These are phyloP conservation scores for Drosophila sechellia DNA, from an alignment of 1,140 invertebrate genomes.

Conservation along the genomic window DNA sequence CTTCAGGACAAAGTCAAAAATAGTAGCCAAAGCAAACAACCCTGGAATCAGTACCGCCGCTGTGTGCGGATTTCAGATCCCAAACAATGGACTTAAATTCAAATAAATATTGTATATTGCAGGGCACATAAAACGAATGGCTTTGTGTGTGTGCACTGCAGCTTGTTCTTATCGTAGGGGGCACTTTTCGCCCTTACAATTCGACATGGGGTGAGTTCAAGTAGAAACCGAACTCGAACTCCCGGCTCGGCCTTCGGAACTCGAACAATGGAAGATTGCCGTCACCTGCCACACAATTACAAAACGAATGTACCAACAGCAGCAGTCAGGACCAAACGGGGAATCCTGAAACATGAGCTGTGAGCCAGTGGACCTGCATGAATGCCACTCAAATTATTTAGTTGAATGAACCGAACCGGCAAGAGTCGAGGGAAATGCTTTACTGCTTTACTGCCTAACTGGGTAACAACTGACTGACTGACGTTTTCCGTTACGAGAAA, in stretches of 20 bases:
- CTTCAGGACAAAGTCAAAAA: slow-evolving; percentile 50
- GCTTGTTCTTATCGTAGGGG: slow-evolving; percentile 78
- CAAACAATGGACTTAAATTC: slow-evolving; percentile 83
- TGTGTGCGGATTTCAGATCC: slow-evolving; percentile 74
- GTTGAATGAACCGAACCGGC: slow-evolving; percentile 84
- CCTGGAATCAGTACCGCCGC: slow-evolving; percentile 36
- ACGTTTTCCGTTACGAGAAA: slow-evolving; percentile 71
- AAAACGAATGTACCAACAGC: slow-evolving; percentile 73
- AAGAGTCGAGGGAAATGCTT: slow-evolving; percentile 70
- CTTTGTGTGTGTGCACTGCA: slow-evolving; percentile 49
- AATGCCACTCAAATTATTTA: slow-evolving; percentile 84
- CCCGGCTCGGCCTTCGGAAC: slow-evolving; percentile 11
- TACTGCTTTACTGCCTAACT: slow-evolving; percentile 16
- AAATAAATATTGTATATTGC: slow-evolving; percentile 84
- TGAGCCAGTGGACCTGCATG: slow-evolving; percentile 73
- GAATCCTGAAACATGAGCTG: slow-evolving; percentile 76
- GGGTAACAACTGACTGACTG: slow-evolving; percentile 52
- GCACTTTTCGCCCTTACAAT: slow-evolving; percentile 79
- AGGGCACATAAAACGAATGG: slow-evolving; percentile 76
- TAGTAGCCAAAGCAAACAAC: slow-evolving; percentile 78
- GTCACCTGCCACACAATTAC: slow-evolving; percentile 84
- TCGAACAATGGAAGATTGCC: slow-evolving; percentile 80
- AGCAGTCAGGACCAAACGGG: slow-evolving; percentile 17
- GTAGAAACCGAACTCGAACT: slow-evolving; percentile 43
- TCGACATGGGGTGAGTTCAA: slow-evolving; percentile 83